These are phyloP conservation scores for Anguilla rostrata DNA, from an alignment of 2,113 vertebrate species.

Conservation along the genomic window DNA sequence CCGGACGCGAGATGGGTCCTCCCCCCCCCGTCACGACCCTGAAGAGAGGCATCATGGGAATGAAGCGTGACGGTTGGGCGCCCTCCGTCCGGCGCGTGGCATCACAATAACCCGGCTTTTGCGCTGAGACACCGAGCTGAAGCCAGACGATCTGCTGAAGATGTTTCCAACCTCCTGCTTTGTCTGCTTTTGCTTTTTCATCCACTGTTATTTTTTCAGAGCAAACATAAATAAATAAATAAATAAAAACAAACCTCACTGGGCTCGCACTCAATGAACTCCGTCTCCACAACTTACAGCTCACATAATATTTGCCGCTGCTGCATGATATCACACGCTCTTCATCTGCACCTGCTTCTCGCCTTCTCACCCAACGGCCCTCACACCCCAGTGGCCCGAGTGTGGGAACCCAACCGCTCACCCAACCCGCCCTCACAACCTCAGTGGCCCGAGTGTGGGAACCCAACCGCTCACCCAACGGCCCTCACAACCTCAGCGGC, in stretches of 20 bases:
- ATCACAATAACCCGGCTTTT: slow-evolving; percentile 67
- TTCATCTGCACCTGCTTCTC: too few species aligned
- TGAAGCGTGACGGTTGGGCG: slow-evolving; percentile 75
- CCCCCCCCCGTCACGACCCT: slow-evolving; percentile 61
- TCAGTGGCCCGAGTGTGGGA: too few species aligned
- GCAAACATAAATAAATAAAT: not conserved
- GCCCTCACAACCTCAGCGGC: too few species aligned
- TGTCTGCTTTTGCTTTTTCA: slow-evolving; percentile 41
- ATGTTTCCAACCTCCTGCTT: slow-evolving; percentile 52
- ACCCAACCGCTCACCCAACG: too few species aligned
- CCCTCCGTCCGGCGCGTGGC: slow-evolving; percentile 74
- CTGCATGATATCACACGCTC: too few species aligned
- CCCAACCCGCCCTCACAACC: too few species aligned
- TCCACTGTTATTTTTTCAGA: slow-evolving; percentile 43
- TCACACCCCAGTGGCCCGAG: too few species aligned
- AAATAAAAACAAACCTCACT: not conserved
- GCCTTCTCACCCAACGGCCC: too few species aligned
- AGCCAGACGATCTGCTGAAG: slow-evolving; percentile 59
- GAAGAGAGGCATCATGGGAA: slow-evolving; percentile 45
- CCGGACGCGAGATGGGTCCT: slow-evolving; percentile 59
- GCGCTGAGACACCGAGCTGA: slow-evolving; percentile 60
- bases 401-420: too few species aligned
- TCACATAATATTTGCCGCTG: not conserved
- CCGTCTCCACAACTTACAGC: not conserved
- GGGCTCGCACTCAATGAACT: not conserved